phyloP scores from a whole-genome alignment of 2,888 invertebrate genomes.

The Sthenelais limicola region DNA sequence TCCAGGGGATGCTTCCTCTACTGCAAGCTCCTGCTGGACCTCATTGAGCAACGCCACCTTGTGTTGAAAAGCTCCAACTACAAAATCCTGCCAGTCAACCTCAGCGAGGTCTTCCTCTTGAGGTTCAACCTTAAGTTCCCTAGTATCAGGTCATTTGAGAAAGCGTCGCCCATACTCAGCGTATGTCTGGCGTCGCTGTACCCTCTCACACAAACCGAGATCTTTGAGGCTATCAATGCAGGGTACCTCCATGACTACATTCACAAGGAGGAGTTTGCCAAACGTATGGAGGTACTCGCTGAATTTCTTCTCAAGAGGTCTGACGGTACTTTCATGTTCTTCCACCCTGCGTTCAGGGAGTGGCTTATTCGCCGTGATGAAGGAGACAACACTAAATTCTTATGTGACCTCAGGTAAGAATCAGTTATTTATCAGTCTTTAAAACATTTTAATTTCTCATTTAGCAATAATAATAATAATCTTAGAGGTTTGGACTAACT shows the following conservation, averaged over 20 bases:
- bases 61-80: conserved; percentile 95
- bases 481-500: too few relatives aligned
- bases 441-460: too few relatives aligned
- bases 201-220: conserved; percentile 90
- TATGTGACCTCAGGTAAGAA: conserved; percentile 85
- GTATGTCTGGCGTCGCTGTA: conserved; percentile 92
- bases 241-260: conserved; percentile 84
- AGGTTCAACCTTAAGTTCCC: conserved; percentile 93
- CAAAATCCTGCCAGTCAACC: conserved; percentile 76
- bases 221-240: conserved; percentile 94
- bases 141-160: conserved; percentile 90
- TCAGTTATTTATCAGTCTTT: neutral
- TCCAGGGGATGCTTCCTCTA: conserved; percentile 91
- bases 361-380: conserved; percentile 87
- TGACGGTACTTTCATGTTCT: conserved; percentile 97
- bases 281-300: conserved; percentile 87
- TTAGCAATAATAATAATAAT: too few relatives aligned
- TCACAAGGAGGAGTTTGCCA: conserved; percentile 91
- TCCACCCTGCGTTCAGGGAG: conserved; percentile 97
- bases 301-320: conserved; percentile 91
- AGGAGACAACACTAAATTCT: conserved; percentile 87
- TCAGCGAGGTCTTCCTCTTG: conserved; percentile 82
- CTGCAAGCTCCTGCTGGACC: conserved; percentile 90
- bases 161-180: conserved; percentile 85
- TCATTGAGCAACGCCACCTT: conserved; percentile 91